A percentile compares a stretch with the other conserved stretches of the same genome.
These are phyloP conservation scores for Papilio aristodemus DNA, from an alignment of 1,140 invertebrate species.

Conservation along the genomic window DNA sequence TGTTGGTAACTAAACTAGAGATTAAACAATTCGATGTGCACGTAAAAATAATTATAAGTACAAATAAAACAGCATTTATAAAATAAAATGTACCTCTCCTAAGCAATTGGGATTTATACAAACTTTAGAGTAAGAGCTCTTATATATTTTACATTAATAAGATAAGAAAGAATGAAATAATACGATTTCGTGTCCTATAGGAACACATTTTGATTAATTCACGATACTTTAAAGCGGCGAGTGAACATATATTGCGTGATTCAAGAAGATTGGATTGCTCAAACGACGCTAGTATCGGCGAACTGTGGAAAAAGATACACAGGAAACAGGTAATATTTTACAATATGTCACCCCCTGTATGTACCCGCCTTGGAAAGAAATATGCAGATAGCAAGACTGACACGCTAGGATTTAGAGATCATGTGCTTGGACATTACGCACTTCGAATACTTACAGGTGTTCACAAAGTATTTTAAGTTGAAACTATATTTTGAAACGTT, in stretches of 20 bases:
- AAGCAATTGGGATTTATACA: too few species aligned
- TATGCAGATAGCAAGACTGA: conserved; percentile 35
- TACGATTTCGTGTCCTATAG: not conserved
- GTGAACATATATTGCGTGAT: not conserved
- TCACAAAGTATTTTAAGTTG: not conserved
- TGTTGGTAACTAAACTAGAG: too few species aligned
- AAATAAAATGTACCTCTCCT: too few species aligned
- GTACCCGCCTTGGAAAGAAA: conserved; percentile 31
- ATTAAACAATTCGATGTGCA: too few species aligned
- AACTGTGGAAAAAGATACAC: not conserved
- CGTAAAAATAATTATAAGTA: too few species aligned
- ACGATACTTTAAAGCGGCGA: not conserved
- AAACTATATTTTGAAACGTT: not conserved
- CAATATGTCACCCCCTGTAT: conserved; percentile 12
- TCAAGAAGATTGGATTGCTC: not conserved
- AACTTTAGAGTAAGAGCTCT: too few species aligned
- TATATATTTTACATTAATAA: not conserved
- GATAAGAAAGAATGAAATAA: not conserved
- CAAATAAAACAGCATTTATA: too few species aligned
- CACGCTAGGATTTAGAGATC: conserved; percentile 34
- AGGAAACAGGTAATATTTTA: conserved; percentile 8
- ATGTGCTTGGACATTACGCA: conserved; percentile 36
- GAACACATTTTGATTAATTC: not conserved
- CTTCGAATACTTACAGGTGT: conserved; percentile 4
- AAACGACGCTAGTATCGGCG: not conserved